Evolutionary conservation across 23 tunicate genomes (phyloP), one percentile per base, ranked within the genome.

Genomic region (Halocynthia aurantium): DNA sequence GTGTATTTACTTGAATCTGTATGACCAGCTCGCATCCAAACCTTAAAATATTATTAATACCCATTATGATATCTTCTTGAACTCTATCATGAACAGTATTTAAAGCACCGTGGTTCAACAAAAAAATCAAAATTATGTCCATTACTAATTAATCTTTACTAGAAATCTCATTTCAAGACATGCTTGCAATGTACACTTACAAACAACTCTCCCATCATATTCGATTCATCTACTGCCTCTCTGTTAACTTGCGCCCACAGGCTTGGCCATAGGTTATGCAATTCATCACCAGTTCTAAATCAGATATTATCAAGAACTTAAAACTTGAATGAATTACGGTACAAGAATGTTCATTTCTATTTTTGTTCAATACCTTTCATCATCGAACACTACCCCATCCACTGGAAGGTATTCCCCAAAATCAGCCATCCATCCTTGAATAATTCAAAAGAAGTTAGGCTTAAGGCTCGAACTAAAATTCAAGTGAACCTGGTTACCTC

Each of bases 361-460:
- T 31, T 31, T 31, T 31, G 44, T 31, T 31, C 18, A 73, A 8
- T 8, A 57, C 68, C 81, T 20, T 53, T 81, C 82, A 20, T 81
- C 85, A 58, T 52, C 55, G 7, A 81, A 81, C 57, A 81, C 40
- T 57, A 57, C 56, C 55, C 61, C 85, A 55, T 81, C 85, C 7
- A 77, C 56, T 13, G 85, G 85, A 19, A 81, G 63, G 49, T 81
- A 81, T 77, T 81, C 85, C 40, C 85, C 85, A 81, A 81, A 81
- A 52, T 81, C 85, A 7, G 85, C 85, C 85, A 81, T 81, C 85
- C 85, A 81, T 7, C 85, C 85, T 69, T 60, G 18, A 67, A 65
- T 70, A 44, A 44, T 12, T n/a, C 10, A 78, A 19, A 9, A 44
- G 81, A 4, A 10, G n/a, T 15, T 76, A 18, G 1, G 5, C 20